Evolutionary conservation across 2,797 vertebrate species (phyloP).

Genomic region (Coranthus polyacanthus): DNA sequence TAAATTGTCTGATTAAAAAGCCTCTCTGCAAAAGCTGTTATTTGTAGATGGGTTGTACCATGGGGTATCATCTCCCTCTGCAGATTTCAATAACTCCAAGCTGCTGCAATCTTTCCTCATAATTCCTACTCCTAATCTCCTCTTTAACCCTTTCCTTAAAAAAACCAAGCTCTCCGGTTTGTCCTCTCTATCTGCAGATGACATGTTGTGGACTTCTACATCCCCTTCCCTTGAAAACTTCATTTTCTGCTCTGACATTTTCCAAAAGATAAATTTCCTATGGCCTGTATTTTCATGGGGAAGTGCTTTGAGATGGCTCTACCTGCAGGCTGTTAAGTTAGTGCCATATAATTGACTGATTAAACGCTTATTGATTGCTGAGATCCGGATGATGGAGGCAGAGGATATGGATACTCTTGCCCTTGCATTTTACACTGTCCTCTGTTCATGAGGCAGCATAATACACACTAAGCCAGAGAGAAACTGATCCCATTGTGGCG

Average conservation of each 20-base stretch:
- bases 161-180: slow-evolving; percentile 29
- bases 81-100: slow-evolving; percentile 42
- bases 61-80: slow-evolving; percentile 40
- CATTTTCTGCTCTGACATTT: slow-evolving; percentile 82
- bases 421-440: slow-evolving; percentile 74
- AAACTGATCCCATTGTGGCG: slow-evolving; percentile 47
- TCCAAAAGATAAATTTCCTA: slow-evolving; percentile 84
- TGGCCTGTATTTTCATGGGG: slow-evolving; percentile 77
- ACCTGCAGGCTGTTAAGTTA: slow-evolving; percentile 85
- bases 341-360: slow-evolving; percentile 86
- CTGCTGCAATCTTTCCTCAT: slow-evolving; percentile 40
- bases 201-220: slow-evolving; percentile 73
- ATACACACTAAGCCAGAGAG: slow-evolving; percentile 37
- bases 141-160: slow-evolving; percentile 43
- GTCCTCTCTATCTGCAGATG: slow-evolving; percentile 63
- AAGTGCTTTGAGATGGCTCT: slow-evolving; percentile 72
- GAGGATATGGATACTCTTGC: slow-evolving; percentile 75
- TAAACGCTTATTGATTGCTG: slow-evolving; percentile 86
- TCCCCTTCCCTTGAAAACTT: slow-evolving; percentile 72
- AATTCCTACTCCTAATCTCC: slow-evolving; percentile 41
- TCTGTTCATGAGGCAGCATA: slow-evolving; percentile 51
- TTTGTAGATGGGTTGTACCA: slow-evolving; percentile 59
- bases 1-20: slow-evolving; percentile 46
- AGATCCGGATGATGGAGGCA: slow-evolving; percentile 76
- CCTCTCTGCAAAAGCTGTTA: slow-evolving; percentile 42